Conservation (phyloP, 1,140 invertebrate species). For the Drosophila repletoides region DNA sequence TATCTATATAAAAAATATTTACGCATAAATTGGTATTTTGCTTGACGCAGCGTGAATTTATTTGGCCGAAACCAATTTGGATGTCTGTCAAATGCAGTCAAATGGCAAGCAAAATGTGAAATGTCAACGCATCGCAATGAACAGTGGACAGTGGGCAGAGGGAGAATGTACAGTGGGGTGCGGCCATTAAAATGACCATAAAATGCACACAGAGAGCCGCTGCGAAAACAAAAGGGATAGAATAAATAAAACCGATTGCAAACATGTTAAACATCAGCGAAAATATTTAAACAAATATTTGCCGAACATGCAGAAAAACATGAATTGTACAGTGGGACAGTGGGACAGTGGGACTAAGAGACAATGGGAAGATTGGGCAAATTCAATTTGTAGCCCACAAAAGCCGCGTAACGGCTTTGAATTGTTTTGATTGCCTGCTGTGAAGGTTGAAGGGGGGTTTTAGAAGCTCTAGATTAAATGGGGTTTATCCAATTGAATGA, state of each 20-base stretch:
- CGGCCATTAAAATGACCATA: conserved; percentile 45
- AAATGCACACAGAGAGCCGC: conserved; percentile 42
- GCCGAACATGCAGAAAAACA: conserved; percentile 38
- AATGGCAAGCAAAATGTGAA: conserved; percentile 42
- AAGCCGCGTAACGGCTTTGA: conserved; percentile 32
- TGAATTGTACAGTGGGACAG: conserved; percentile 2
- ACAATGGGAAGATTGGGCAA: conserved; percentile 23
- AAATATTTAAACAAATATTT: conserved; percentile 68
- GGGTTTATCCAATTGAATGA: conserved; percentile 18
- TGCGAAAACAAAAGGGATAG: conserved; percentile 23
- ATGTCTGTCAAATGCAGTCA: conserved; percentile 52
- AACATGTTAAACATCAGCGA: conserved; percentile 56
- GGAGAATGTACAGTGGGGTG: background rate
- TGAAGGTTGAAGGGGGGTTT: too few relatives aligned
- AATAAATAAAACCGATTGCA: conserved; percentile 22
- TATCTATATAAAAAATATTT: conserved; percentile 12
- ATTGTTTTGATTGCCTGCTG: conserved; percentile 53
- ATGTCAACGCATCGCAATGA: conserved; percentile 32
- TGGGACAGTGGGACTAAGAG: conserved; percentile 7
- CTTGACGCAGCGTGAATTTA: conserved; percentile 39
- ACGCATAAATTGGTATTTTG: conserved; percentile 44
- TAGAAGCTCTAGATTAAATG: conserved; percentile 10
- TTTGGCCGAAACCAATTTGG: conserved; percentile 37
- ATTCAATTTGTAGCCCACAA: conserved; percentile 60
- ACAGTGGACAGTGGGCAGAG: conserved; percentile 6